phyloP scores from a whole-genome alignment of 2,797 vertebrate genomes.

The Pitangus sulphuratus region DNA sequence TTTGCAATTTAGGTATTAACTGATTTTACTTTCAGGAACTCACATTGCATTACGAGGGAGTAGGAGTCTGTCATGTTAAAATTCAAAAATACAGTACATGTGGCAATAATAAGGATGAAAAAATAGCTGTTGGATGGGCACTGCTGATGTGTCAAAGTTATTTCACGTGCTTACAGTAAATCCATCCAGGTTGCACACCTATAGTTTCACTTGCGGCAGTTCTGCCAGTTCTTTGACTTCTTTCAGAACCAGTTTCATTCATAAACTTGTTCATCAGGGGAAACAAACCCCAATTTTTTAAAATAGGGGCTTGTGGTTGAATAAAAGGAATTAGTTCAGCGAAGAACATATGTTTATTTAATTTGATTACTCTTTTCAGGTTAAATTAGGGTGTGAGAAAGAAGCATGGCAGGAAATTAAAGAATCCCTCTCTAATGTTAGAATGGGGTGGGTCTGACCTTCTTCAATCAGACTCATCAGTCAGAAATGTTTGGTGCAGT shows the following conservation, averaged over 20 bases:
- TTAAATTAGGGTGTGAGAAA: not conserved
- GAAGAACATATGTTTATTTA: not conserved
- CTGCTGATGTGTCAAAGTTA: not conserved
- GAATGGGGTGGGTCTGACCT: fast-evolving
- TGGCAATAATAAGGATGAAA: not conserved
- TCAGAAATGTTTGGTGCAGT: not conserved
- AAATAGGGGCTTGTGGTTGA: not conserved
- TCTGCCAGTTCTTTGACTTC: not conserved
- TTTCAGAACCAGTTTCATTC: not conserved
- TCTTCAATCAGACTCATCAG: not conserved
- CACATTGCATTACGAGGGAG: not conserved
- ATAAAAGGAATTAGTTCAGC: not conserved
- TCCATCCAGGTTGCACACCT: not conserved
- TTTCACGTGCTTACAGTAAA: not conserved
- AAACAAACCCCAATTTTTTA: not conserved
- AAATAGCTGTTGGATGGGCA: not conserved
- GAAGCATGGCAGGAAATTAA: not conserved
- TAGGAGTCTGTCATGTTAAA: not conserved
- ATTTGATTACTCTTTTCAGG: not conserved
- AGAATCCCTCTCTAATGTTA: not conserved
- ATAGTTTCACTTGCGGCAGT: not conserved
- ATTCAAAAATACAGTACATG: not conserved
- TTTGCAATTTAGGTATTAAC: not conserved
- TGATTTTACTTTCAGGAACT: not conserved
- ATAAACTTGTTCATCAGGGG: not conserved